Evolutionary conservation across 37 sponge, comb jelly and placozoan genomes (phyloP).

Genomic region (Tethya wilhelma): DNA sequence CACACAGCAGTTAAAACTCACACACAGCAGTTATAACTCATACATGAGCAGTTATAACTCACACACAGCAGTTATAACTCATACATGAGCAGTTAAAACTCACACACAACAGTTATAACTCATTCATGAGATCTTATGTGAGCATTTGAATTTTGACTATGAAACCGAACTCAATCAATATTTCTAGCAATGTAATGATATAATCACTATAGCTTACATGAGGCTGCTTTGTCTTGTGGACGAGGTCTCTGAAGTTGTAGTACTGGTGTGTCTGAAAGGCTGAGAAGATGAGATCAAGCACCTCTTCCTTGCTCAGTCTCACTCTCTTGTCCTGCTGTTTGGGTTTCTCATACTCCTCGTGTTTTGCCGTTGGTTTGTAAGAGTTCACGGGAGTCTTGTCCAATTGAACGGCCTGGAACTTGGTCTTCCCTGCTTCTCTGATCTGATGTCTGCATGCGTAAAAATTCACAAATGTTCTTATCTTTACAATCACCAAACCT

Average conservation of each 20-base stretch:
- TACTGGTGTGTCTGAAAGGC: constrained; percentile 91
- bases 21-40: too few relatives aligned
- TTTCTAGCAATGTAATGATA: too few relatives aligned
- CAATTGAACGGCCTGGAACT: constrained; percentile 55
- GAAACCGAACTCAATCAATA: too few relatives aligned
- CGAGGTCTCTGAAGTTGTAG: constrained; percentile 88
- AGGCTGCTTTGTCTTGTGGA: constrained; percentile 90
- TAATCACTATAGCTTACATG: constrained; percentile 77
- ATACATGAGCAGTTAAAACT: too few relatives aligned
- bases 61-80: too few relatives aligned
- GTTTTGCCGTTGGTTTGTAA: constrained; percentile 43
- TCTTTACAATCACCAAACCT: too few relatives aligned
- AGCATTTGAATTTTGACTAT: too few relatives aligned
- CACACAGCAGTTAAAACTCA: too few relatives aligned
- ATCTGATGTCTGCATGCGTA: constrained; percentile 64
- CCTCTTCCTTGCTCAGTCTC: constrained; percentile 71
- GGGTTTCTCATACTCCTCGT: constrained; percentile 46
- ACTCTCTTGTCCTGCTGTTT: constrained; percentile 83
- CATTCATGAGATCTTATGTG: too few relatives aligned
- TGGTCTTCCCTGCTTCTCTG: constrained; percentile 67
- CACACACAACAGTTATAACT: too few relatives aligned
- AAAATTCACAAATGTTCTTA: background rate
- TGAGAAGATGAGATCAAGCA: constrained; percentile 85
- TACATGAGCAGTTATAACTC: too few relatives aligned
- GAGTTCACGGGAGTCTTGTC: constrained; percentile 41